Evolutionary conservation across 2,888 invertebrate genomes (phyloP), one percentile per base, ranked within the genome.

Genomic region (Amiota mariae): DNA sequence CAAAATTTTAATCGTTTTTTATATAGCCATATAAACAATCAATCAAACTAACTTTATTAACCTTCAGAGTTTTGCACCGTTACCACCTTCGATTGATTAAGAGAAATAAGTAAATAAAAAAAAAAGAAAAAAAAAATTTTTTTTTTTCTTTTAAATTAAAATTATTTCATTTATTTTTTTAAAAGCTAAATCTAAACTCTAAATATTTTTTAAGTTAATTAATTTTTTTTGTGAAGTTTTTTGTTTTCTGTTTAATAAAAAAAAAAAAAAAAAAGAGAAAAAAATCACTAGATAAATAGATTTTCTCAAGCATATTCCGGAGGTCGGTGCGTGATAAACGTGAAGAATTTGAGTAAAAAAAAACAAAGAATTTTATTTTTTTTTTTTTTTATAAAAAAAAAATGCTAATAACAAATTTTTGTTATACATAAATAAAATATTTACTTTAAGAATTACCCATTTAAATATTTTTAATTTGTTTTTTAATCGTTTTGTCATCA

Each of bases 251-350:
- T 59, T 61, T 71, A 48, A 48, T 47, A n/a, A 18, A 64, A 64
- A 59, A 49, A 72, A 15, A 54, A 63, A 66, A 24, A 49, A 49
- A 71, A 71, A 64, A 49, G 49, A 48, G 49, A 67, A 67, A 36
- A 6, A 13, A 64, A 67, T 18, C 36, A 9, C 9, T 47, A 47
- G 36, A 36, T 36, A 79, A 85, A 88, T 88, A 88, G 88, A 89
- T 86, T 88, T 87, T 89, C 88, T 89, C 89, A 88, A 88, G 89
- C 88, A 89, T 89, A 89, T 88, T 87, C 85, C 82, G 86, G 87
- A 88, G 87, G 85, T 87, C 87, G 87, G 88, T 88, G 88, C 87
- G 82, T 82, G 76, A 68, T 51, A 68, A 68, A 68, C 66, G 20
- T 48, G 66, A 66, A 66, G 51, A 11, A 66, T 36, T 36, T 36